These are phyloP conservation scores for Pantala flavescens DNA, from an alignment of 1,140 invertebrate species.

Conservation along the genomic window DNA sequence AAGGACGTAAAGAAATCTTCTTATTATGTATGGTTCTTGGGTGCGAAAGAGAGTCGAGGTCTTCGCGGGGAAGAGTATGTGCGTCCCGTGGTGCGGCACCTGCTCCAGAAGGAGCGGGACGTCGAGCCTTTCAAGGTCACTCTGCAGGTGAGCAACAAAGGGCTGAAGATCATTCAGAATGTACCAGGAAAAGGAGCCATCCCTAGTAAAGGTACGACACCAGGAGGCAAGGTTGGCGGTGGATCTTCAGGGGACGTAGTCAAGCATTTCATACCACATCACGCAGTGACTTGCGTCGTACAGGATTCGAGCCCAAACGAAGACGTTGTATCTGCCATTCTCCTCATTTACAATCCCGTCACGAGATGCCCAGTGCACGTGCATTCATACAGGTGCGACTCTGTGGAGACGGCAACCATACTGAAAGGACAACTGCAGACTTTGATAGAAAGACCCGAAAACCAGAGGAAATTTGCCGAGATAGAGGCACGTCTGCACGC, in stretches of 20 bases:
- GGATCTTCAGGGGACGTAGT: conserved; percentile 46
- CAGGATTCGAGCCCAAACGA: conserved; percentile 52
- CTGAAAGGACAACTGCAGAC: conserved; percentile 71
- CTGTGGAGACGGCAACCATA: conserved; percentile 78
- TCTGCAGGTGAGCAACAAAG: conserved; percentile 79
- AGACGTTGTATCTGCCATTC: conserved; percentile 81
- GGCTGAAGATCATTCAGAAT: conserved; percentile 83
- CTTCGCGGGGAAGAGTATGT: conserved; percentile 71
- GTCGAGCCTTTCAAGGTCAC: conserved; percentile 80
- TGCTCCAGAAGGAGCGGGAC: conserved; percentile 71
- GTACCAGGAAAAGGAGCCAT: conserved; percentile 29
- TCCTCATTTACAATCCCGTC: conserved; percentile 81
- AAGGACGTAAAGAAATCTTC: conserved; percentile 90
- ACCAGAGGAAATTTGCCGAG: conserved; percentile 72
- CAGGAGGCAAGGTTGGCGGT: conserved; percentile 26
- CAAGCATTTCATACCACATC: conserved; percentile 91
- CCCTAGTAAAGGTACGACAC: conserved; percentile 22
- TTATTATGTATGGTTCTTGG: conserved; percentile 97
- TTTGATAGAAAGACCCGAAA: conserved; percentile 72
- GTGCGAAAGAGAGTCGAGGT: conserved; percentile 86
- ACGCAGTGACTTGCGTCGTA: conserved; percentile 78
- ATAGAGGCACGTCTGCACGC: conserved; percentile 52
- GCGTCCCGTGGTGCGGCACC: conserved; percentile 67
- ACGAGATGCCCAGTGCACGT: conserved; percentile 83
- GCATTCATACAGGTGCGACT: conserved; percentile 91